Percentiles rank a stretch among this genome's conserved stretches.
Conservation (phyloP, 2,888 invertebrate genomes). For the Lypha dubia region DNA sequence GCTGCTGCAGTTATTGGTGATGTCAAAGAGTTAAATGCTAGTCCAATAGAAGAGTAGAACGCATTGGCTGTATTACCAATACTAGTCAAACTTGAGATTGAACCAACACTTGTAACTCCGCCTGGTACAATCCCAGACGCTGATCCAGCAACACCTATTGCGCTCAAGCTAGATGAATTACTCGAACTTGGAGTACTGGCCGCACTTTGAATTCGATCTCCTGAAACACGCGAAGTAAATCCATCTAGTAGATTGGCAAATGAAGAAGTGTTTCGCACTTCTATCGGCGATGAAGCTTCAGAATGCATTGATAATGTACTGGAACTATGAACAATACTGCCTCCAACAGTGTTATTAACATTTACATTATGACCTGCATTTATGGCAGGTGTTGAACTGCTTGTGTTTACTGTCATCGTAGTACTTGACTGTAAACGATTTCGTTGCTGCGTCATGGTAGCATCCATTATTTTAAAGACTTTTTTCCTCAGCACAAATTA, state of each 20-base stretch:
- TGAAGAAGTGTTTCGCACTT: slow-evolving; percentile 75
- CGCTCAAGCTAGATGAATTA: slow-evolving; percentile 60
- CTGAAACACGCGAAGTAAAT: slow-evolving; percentile 80
- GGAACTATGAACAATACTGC: slow-evolving; percentile 40
- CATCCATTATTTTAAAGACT: slow-evolving; percentile 73
- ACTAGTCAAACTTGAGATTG: slow-evolving; percentile 79
- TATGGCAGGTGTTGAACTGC: slow-evolving; percentile 48
- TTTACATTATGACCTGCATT: slow-evolving; percentile 60
- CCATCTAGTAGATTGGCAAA: slow-evolving; percentile 81
- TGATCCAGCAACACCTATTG: slow-evolving; percentile 67
- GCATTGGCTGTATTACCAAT: slow-evolving; percentile 81
- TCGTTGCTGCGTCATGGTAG: slow-evolving; percentile 73
- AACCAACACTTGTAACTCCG: slow-evolving; percentile 66
- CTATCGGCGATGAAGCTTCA: slow-evolving; percentile 73
- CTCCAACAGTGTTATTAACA: slow-evolving; percentile 34
- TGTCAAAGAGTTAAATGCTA: slow-evolving; percentile 80
- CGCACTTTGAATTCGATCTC: slow-evolving; percentile 79
- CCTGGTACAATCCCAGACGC: slow-evolving; percentile 78
- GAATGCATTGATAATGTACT: slow-evolving; percentile 35
- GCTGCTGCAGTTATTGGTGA: slow-evolving; percentile 81
- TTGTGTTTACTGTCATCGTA: slow-evolving; percentile 63
- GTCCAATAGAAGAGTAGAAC: slow-evolving; percentile 80
- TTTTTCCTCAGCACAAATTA: slow-evolving; percentile 15
- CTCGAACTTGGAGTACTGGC: slow-evolving; percentile 80
- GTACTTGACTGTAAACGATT: slow-evolving; percentile 73